Base-by-base conservation (phyloP, 2,797 vertebrate genomes). In the Sebastes glaucus region DNA sequence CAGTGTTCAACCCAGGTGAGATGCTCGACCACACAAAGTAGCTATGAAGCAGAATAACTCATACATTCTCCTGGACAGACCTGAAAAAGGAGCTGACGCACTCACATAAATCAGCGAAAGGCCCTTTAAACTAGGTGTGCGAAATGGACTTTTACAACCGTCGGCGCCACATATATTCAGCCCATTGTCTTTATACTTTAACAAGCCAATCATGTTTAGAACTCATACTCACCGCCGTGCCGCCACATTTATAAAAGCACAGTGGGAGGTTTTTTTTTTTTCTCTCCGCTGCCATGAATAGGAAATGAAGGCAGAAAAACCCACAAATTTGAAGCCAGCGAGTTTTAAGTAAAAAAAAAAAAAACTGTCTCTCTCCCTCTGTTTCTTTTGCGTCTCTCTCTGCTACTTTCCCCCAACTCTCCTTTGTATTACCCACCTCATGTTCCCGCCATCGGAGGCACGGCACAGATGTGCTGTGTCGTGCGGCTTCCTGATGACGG, bases 151-250 rank as follows among this genome's bases (percentile, higher is more conserved):
- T 83, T 83, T 80, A 78, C 72, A 71, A 87, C 80, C 60, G 9
- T 32, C 4, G 55, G 72, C 66, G 66, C 81, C 77, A 60, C 81
- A 81, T 81, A 63, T 53, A 64, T 84, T 76, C 73, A 68, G 30
- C 80, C 77, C 65, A 57, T 91, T 84, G 64, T 86, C 71, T 87
- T 87, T 84, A 59, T 70, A 77, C 76, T 88, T 84, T 88, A 90
- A 92, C 82, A 78, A 92, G 86, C 76, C 77, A 86, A 87, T 89
- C 86, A 79, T 80, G 79, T 88, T 89, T 84, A 78, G 82, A 87
- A 74, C 77, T 70, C 69, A 27, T 28, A 68, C 61, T 78, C 66
- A 57, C 64, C 23, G 18, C 84, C 53, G 75, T 66, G 76, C 65
- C 16, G 38, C 76, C 52, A 55, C 73, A 25, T 88, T 86, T 76